These are phyloP conservation scores for Conus ventricosus DNA, from an alignment of 1,140 invertebrate species.

Conservation along the genomic window DNA sequence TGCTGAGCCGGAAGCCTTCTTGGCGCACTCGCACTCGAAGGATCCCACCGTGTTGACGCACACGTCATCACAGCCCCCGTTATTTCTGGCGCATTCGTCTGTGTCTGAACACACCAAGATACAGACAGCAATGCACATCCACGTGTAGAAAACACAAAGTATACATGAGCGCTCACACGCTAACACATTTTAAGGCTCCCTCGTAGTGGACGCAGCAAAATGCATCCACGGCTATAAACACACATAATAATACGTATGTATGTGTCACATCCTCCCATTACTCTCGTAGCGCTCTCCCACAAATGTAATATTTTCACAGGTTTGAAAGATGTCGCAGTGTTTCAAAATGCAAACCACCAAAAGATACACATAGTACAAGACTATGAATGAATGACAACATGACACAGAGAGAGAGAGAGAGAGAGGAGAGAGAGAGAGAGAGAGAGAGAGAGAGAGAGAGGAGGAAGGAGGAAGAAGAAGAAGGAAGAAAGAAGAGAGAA, in stretches of 20 bases:
- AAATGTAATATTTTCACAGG: too few species aligned
- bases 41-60: conserved; percentile 63
- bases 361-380: too few species aligned
- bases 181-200: neutral
- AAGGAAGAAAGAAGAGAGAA: neutral
- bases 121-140: too few species aligned
- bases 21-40: conserved; percentile 60
- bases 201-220: neutral
- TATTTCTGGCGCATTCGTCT: conserved; percentile 54
- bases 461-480: neutral
- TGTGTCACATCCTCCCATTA: too few species aligned
- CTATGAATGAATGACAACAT: neutral
- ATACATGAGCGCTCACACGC: neutral
- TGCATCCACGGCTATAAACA: neutral
- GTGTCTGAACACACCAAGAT: neutral
- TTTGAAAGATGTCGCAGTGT: too few species aligned
- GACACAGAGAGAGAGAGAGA: neutral
- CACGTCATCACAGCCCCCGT: conserved; percentile 59
- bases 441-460: conserved; percentile 8
- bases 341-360: too few species aligned
- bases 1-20: conserved; percentile 47
- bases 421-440: neutral
- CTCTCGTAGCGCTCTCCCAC: too few species aligned
- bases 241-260: neutral
- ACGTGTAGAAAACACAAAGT: too few species aligned